Evolutionary conservation across 2,113 vertebrate species (phyloP).

Genomic region (Hippoglossus stenolepis): DNA sequence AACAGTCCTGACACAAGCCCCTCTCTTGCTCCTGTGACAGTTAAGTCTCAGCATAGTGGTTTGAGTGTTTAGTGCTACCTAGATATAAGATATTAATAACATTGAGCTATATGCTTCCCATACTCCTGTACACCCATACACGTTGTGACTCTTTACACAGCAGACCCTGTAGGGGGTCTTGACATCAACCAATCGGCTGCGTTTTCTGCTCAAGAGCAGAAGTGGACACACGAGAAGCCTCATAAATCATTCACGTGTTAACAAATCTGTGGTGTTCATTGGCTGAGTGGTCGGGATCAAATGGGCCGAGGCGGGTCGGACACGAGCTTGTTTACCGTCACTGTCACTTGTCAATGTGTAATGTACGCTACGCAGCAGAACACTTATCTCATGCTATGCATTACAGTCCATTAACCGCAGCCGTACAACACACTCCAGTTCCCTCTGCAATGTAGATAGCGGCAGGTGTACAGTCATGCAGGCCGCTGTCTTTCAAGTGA

Average conservation of each 20-base stretch:
- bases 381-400: conserved; percentile 71
- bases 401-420: conserved; percentile 65
- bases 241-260: conserved; percentile 75
- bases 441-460: conserved; percentile 40
- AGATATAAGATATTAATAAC: not conserved
- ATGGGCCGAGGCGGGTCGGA: conserved; percentile 62
- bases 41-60: too few species aligned
- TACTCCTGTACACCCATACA: conserved; percentile 3
- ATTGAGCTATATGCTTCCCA: conserved; percentile 6
- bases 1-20: too few species aligned
- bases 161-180: conserved; percentile 35
- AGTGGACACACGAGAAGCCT: conserved; percentile 63
- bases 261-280: conserved; percentile 80
- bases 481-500: conserved; percentile 24
- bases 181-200: conserved; percentile 47
- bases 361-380: conserved; percentile 49
- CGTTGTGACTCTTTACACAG: conserved; percentile 47
- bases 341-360: conserved; percentile 74
- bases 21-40: too few species aligned
- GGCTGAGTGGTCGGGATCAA: conserved; percentile 76
- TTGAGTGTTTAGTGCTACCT: too few species aligned
- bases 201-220: conserved; percentile 59
- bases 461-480: conserved; percentile 44
- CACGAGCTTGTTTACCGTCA: conserved; percentile 71
- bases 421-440: conserved; percentile 55